Conservation (phyloP, 2,888 invertebrate species). For the Synergus gifuensis region DNA sequence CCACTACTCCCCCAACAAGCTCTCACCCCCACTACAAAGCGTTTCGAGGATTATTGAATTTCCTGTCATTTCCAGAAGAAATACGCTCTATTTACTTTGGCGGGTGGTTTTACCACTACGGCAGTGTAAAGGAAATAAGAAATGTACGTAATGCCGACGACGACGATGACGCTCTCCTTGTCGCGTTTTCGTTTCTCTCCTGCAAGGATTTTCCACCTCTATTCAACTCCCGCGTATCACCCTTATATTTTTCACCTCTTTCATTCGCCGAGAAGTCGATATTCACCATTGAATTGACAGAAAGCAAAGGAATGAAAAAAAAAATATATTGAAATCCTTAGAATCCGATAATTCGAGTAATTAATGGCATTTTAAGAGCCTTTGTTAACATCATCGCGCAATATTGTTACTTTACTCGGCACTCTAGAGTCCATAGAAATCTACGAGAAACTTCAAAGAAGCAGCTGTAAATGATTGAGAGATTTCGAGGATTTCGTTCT, state of each 20-base stretch:
- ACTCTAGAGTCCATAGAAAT: neutral
- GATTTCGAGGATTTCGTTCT: neutral
- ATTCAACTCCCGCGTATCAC: neutral
- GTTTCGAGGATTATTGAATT: slow-evolving; percentile 75
- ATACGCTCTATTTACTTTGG: slow-evolving; percentile 72
- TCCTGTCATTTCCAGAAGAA: slow-evolving; percentile 76
- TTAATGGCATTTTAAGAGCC: slow-evolving; percentile 20
- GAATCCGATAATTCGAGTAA: slow-evolving; percentile 29
- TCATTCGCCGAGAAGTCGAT: slow-evolving; percentile 17
- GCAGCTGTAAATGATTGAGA: neutral
- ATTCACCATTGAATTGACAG: slow-evolving; percentile 20
- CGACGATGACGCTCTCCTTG: slow-evolving; percentile 26
- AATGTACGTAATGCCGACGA: slow-evolving; percentile 40
- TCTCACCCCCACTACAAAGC: slow-evolving; percentile 41
- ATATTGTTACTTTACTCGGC: neutral
- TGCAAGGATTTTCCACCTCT: slow-evolving; percentile 18
- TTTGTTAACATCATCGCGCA: neutral
- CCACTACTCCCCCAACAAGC: neutral
- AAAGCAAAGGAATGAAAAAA: slow-evolving; percentile 12
- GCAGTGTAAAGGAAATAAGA: slow-evolving; percentile 63
- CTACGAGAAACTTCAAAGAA: neutral
- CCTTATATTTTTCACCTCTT: slow-evolving; percentile 4
- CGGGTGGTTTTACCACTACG: slow-evolving; percentile 49
- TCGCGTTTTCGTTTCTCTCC: slow-evolving; percentile 16
- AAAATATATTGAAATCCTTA: slow-evolving; percentile 3